phyloP scores from a whole-genome alignment of 2,113 vertebrate genomes.

The Myodes glareolus region DNA sequence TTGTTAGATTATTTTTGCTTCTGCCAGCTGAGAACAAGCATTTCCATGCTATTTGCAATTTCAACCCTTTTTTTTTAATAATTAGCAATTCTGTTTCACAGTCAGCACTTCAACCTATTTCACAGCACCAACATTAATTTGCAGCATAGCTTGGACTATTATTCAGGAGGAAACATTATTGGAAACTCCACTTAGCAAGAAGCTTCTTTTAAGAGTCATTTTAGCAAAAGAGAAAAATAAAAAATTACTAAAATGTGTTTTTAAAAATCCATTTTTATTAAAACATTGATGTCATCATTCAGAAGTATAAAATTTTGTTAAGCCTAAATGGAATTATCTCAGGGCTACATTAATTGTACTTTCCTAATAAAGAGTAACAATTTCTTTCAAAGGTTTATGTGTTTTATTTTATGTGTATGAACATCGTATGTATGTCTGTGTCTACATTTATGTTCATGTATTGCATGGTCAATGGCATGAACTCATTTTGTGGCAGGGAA shows the following conservation, averaged over 20 bases:
- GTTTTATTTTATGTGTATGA: not conserved
- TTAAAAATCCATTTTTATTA: constrained; percentile 2
- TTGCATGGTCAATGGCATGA: not conserved
- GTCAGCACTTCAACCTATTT: constrained; percentile 37
- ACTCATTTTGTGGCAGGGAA: not conserved
- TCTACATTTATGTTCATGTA: not conserved
- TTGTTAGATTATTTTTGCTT: constrained; percentile 66
- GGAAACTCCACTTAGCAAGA: constrained; percentile 7
- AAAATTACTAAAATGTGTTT: constrained; percentile 11
- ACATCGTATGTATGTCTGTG: too few relatives aligned
- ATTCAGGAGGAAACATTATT: constrained; percentile 34
- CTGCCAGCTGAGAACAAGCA: constrained; percentile 35
- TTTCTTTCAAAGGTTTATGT: not conserved
- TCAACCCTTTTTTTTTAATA: constrained; percentile 49
- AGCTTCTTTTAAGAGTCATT: not conserved
- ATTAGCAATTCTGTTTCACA: constrained; percentile 70
- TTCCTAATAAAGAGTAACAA: not conserved
- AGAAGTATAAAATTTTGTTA: not conserved
- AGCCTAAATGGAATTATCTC: not conserved
- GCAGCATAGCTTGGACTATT: constrained; percentile 9
- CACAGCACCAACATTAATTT: constrained; percentile 53
- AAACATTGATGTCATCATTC: not conserved
- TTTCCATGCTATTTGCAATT: constrained; percentile 59
- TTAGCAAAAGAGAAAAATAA: not conserved
- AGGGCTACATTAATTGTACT: not conserved